Conservation (phyloP, 1,140 invertebrate species). For the Aradophagus sp. region DNA sequence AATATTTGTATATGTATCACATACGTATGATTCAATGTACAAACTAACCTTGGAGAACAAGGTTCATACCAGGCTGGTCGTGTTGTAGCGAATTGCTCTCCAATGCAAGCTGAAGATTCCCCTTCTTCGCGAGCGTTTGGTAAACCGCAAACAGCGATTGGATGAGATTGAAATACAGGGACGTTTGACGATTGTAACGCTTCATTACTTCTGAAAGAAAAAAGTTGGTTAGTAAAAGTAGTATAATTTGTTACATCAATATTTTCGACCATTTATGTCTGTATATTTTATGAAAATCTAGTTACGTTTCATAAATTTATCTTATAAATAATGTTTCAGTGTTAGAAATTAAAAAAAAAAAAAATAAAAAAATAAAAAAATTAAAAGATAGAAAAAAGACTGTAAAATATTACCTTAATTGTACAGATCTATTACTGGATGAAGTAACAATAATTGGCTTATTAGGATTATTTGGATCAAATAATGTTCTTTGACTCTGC, state of each 20-base stretch:
- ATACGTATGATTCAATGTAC: constrained; percentile 6
- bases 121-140: constrained; percentile 62
- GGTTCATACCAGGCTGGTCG: constrained; percentile 77
- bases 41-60: constrained; percentile 71
- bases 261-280: not conserved
- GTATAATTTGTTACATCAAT: not conserved
- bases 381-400: no score
- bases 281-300: constrained; percentile 3
- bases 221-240: not conserved
- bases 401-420: constrained; percentile 63
- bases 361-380: no score
- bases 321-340: no score
- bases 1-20: no score
- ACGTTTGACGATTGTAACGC: constrained; percentile 58
- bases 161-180: constrained; percentile 64
- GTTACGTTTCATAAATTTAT: no score
- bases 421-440: constrained; percentile 67
- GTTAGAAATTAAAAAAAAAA: no score
- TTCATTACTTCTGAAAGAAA: constrained; percentile 64
- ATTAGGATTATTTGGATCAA: constrained; percentile 82
- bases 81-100: constrained; percentile 74
- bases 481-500: constrained; percentile 76
- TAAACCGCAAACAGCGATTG: constrained; percentile 60
- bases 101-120: constrained; percentile 62
- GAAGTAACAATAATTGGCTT: constrained; percentile 80